Evolutionary conservation across 2,797 vertebrate species (phyloP), one percentile per base, ranked within the genome.

Genomic region (Rhadinocentrus ornatus): DNA sequence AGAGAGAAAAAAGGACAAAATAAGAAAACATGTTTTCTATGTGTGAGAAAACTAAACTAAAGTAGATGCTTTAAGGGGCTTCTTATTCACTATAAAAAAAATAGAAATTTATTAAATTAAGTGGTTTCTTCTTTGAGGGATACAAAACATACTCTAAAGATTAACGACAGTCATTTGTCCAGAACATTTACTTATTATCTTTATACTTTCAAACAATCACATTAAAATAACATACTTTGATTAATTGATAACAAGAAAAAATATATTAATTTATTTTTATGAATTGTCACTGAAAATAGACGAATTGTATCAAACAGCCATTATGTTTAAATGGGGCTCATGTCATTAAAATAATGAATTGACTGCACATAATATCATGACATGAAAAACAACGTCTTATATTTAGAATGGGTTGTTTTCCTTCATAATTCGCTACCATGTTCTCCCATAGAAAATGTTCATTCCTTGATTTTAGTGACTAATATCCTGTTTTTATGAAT

Each of bases 51-150:
- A 34, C 31, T 53, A 26, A 69, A 71, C 77, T 53, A 68, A 74
- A 73, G 67, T 53, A 74, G 67, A 34, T 67, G 58, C 55, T 54
- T 61, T 52, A 50, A 37, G 29, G 62, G 64, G 66, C 60, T 82
- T 81, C 81, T 85, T 77, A 80, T 81, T 71, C 64, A 55, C 41
- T 66, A 77, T 62, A 68, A 52, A 65, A 59, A 75, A 65, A 59
- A 75, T 65, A 3, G 53, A n/a, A 74, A 62, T 83, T 74, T 77
- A 90, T 88, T 81, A 84, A 59, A 71, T 80, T 84, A 62, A 89
- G 78, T 89, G 82, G 62, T 84, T 81, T 72, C 48, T 16, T 69
- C 29, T 55, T 62, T 53, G 22, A 74, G 15, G 58, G 75, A 84
- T 77, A 83, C 76, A 81, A 70, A 78, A 69, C 53, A 84, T 65